Evolutionary conservation across 2,888 invertebrate species (phyloP).

Genomic region (Lepidocyrtinus sp.): DNA sequence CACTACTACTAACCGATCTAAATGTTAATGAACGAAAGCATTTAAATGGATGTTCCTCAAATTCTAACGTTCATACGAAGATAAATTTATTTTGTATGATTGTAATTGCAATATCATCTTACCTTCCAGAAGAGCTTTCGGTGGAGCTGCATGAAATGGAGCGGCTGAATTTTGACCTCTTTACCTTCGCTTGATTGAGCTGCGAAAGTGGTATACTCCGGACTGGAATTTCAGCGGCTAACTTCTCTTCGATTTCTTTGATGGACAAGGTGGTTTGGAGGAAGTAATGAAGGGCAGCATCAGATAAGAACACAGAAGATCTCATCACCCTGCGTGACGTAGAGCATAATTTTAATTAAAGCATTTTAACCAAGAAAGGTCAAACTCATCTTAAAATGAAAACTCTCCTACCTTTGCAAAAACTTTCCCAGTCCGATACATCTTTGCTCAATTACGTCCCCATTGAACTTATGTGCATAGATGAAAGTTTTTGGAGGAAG

Average conservation of each 20-base stretch:
- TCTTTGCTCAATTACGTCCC: constrained; percentile 66
- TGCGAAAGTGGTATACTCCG: constrained; percentile 49
- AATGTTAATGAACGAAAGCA: background rate
- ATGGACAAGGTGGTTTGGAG: constrained; percentile 65
- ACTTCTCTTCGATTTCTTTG: constrained; percentile 64
- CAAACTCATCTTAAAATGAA: too few relatives aligned
- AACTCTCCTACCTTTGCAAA: constrained; percentile 61
- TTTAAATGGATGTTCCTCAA: background rate
- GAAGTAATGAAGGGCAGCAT: constrained; percentile 67
- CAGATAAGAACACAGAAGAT: constrained; percentile 66
- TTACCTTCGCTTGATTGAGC: constrained; percentile 41
- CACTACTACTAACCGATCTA: constrained; percentile 44
- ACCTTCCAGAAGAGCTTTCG: constrained; percentile 41
- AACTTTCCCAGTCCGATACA: constrained; percentile 66
- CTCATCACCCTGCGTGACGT: constrained; percentile 61
- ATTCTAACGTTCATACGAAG: background rate
- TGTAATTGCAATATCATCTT: background rate
- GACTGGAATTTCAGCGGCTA: constrained; percentile 62
- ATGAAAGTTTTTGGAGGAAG: constrained; percentile 65
- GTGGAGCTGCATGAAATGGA: constrained; percentile 48
- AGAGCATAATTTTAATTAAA: constrained; percentile 26
- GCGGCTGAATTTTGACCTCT: constrained; percentile 42
- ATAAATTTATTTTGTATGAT: background rate
- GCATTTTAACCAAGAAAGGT: background rate
- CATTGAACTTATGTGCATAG: constrained; percentile 64